These are phyloP conservation scores for Euclidia mi DNA, from an alignment of 2,888 invertebrate species.

Conservation along the genomic window DNA sequence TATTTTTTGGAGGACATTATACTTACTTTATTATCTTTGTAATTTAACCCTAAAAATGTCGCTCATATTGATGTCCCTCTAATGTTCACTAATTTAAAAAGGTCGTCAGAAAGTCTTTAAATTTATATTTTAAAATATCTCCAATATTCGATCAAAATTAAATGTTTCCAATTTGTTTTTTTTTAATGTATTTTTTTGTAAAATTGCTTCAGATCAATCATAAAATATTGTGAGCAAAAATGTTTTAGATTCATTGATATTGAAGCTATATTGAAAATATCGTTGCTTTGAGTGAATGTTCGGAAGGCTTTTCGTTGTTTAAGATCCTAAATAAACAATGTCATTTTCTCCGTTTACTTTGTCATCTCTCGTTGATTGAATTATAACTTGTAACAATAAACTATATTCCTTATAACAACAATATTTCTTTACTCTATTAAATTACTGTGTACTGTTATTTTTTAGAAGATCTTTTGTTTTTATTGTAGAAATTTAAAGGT, in stretches of 20 bases:
- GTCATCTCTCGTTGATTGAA: constrained; percentile 52
- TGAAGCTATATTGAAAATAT: background rate
- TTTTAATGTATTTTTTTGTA: too few relatives aligned
- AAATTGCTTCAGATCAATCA: background rate
- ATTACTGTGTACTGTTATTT: too few relatives aligned
- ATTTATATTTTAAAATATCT: too few relatives aligned
- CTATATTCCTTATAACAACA: constrained; percentile 32
- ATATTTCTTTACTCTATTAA: constrained; percentile 18
- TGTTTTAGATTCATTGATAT: background rate
- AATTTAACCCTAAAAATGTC: too few relatives aligned
- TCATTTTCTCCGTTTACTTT: constrained; percentile 50
- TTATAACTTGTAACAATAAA: constrained; percentile 44
- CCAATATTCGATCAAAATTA: too few relatives aligned
- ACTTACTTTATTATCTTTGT: too few relatives aligned
- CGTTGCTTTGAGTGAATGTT: background rate
- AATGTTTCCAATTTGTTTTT: too few relatives aligned
- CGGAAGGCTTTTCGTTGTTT: constrained; percentile 26
- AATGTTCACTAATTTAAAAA: too few relatives aligned
- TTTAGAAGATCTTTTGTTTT: background rate
- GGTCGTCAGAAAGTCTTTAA: too few relatives aligned
- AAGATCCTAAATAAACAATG: constrained; percentile 56
- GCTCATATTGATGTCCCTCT: too few relatives aligned
- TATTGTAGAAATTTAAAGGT: too few relatives aligned
- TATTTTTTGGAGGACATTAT: too few relatives aligned
- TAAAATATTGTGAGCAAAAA: background rate